phyloP scores from a whole-genome alignment of 2,113 vertebrate species.

The Coptodon rendalli region DNA sequence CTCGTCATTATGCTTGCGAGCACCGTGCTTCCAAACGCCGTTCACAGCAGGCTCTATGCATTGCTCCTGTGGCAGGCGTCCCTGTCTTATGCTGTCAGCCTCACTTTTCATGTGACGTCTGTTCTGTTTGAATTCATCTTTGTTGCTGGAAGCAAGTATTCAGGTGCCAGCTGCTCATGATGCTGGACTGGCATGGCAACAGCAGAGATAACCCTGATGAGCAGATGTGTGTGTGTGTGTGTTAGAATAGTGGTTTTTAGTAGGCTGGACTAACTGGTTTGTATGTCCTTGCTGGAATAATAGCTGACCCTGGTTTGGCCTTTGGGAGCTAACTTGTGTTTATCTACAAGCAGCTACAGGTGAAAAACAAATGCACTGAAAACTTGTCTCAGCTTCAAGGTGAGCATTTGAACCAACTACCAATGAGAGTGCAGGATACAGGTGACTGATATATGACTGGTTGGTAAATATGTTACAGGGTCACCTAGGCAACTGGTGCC shows the following conservation, averaged over 20 bases:
- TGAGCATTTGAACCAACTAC: not conserved
- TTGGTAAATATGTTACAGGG: not conserved
- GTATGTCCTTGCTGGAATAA: not conserved
- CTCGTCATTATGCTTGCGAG: not conserved
- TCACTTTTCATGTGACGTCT: not conserved
- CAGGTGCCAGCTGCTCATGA: not conserved
- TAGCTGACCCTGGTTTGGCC: not conserved
- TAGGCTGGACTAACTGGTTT: not conserved
- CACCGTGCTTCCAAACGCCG: not conserved
- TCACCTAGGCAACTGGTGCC: not conserved
- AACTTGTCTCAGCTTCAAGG: not conserved
- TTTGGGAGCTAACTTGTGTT: not conserved
- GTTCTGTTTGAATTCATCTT: not conserved
- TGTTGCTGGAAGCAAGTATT: not conserved
- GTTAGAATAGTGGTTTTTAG: not conserved
- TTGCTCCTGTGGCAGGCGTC: not conserved
- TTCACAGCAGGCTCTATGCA: not conserved
- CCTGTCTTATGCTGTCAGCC: not conserved
- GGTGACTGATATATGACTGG: not conserved
- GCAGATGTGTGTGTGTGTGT: not conserved
- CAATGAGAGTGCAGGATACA: not conserved
- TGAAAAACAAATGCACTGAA: not conserved
- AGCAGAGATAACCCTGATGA: not conserved
- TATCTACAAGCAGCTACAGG: not conserved
- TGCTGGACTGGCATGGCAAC: constrained; percentile 21